Evolutionary conservation across 2,797 vertebrate species (phyloP), one percentile per base, ranked within the genome.

Genomic region (Urocyon cinereoargenteus): DNA sequence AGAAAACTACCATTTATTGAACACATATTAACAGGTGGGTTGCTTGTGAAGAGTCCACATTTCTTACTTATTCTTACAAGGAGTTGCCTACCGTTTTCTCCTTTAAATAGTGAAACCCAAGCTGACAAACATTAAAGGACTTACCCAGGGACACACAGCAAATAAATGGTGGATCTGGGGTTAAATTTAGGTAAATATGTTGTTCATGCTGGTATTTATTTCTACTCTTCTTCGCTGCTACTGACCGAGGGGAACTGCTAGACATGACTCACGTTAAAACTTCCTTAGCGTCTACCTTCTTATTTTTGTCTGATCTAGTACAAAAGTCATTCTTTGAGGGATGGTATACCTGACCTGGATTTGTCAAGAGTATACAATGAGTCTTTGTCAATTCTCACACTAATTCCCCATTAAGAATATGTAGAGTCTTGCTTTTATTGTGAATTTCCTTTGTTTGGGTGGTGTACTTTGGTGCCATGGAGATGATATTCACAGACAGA

Each of bases 371-470:
- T n/a, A 31, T 24, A 26, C 13, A 51, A 45, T 45, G 26, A 90
- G 53, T 77, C 68, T 66, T 73, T 90, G 83, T 68, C 75, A 75
- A 59, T 79, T 97, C 9, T n/a, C 90, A 89, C 64, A 61, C 40
- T 51, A 68, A 96, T 90, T 90, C 12, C 28, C 19, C 36, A 53
- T 26, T 57, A 62, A 28, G 49, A 82, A 87, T 96, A 78, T 40
- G 40, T 16, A 5, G 5, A 8, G 5, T 90, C 13, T 40, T 26
- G 62, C 26, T 13, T 78, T 97, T 64, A 57, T 28, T 49, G 3
- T 86, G 28, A 0, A 59, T 92, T 87, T 96, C 16, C 89, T 53
- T 92, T 96, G 64, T 96, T 97, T 91, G 13, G 59, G 22, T n/a
- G 14, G 22, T 84, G 21, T 34, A 26, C 95, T 90, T 45, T 90